Percentiles rank a stretch among this genome's conserved stretches.
These are phyloP conservation scores for Dendrocincla tyrannina DNA, from an alignment of 2,797 vertebrate genomes.

Conservation along the genomic window DNA sequence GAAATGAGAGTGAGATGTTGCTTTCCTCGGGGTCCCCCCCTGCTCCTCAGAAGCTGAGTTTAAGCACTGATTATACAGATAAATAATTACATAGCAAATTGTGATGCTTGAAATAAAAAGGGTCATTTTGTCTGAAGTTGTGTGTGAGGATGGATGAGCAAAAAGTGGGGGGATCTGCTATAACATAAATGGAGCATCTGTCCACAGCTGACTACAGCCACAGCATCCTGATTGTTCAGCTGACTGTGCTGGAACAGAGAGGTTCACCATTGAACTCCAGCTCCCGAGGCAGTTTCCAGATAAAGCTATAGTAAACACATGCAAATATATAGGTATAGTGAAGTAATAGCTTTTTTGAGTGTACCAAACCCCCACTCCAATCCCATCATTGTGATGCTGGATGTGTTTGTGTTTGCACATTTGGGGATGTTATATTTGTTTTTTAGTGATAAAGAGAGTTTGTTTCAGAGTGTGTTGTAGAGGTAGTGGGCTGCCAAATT, in stretches of 20 bases:
- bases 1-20: not conserved
- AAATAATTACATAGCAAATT: not conserved
- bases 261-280: not conserved
- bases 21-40: not conserved
- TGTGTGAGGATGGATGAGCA: not conserved
- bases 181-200: not conserved
- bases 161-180: not conserved
- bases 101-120: not conserved
- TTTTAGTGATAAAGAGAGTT: not conserved
- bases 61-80: not conserved
- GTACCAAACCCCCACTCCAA: not conserved
- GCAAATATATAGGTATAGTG: not conserved
- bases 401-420: not conserved
- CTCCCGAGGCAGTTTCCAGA: not conserved
- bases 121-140: not conserved
- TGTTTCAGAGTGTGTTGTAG: not conserved
- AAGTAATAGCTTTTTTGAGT: not conserved
- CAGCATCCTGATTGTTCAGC: not conserved
- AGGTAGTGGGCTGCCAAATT: not conserved
- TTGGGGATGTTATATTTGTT: not conserved
- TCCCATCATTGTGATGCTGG: not conserved
- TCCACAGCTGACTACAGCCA: not conserved
- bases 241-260: not conserved
- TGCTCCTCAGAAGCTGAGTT: not conserved
- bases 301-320: not conserved